Evolutionary conservation across 2,113 vertebrate genomes (phyloP), one percentile per base, ranked within the genome.

Genomic region (Ophthalmotilapia sp.): DNA sequence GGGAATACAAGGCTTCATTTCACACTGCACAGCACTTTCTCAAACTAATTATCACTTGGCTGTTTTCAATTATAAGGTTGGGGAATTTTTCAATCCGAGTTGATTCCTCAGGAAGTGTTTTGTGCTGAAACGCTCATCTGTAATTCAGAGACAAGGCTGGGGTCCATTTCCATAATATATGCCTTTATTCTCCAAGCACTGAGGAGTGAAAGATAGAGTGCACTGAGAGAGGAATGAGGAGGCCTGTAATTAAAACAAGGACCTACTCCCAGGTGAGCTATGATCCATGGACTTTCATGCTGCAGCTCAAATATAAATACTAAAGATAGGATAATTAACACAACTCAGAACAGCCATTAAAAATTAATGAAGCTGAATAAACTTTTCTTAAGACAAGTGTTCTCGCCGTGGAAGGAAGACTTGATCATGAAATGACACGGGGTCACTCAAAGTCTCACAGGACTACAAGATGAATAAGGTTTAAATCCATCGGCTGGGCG

Each of bases 241-340:
- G 92, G 86, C 93, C 91, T 91, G 92, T 94, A 95, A 95, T 96
- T 96, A 96, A 94, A 95, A 94, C 80, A 87, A 84, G 73, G 85
- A 85, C 33, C 80, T 42, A 49, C 84, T 95, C 93, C 90, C 91
- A 89, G 75, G 88, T 53, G 90, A 86, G 90, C 82, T 80, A 87
- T 94, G 93, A 95, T 95, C 89, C 93, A 79, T 54, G 91, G 91
- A 87, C 92, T 77, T 60, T 47, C 89, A 91, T 9, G 62, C 82
- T 60, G 70, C 81, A 83, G 90, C 86, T 91, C 92, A 88, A 91
- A 94, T 89, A 93, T 93, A 85, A 95, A 95, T 81, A 89, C 83
- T 84, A 86, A 88, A 77, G 84, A 56, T 58, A 31, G 40, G 33
- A 87, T 91, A 93, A 58, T 70, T 80, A 60, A 81, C 29, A 89